Evolutionary conservation across 2,797 vertebrate species (phyloP), one percentile per base, ranked within the genome.

Genomic region (Girardinus metallicus): DNA sequence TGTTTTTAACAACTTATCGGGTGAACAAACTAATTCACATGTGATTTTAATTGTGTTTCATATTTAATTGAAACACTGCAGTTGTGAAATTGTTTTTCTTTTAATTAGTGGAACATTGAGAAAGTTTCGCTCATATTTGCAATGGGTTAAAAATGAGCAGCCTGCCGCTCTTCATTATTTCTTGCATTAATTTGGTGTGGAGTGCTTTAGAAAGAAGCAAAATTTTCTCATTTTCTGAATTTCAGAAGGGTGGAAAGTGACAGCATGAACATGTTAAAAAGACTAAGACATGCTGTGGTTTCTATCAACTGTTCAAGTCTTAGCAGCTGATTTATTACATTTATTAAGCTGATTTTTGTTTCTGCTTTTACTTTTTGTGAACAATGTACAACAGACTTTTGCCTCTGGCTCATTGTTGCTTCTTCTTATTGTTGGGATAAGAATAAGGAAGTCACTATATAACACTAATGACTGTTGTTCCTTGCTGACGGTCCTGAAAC

Each of bases 381-480:
- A 74, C 80, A 53, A 78, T 62, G 72, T 21, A 68, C 66, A 57
- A 57, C 29, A 62, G 29, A 80, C 36, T 6, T 79, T 71, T 21
- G 9, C 46, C 44, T 13, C 66, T 23, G 29, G 21, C 55, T 79
- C 80, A 57, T 57, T 64, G 18, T 53, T 73, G 78, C 60, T 34
- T 34, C 76, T 71, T 76, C 79, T 60, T n/a, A 29, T 85, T 85
- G 79, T 79, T 29, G 34, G 6, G 12, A 0, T 41, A 74, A 79
- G 49, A 74, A 41, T 55, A 34, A 43, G 36, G 23, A 53, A 49
- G 29, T 73, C 44, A 49, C 29, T 5, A 34, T 16, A 7, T 39
- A n/a, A 74, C 23, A 7, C n/a, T 39, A 9, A 7, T 6, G 5
- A 41, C 49, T 74, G 23, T 55, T 34, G 53, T 39, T 55, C 12